Percentiles rank a stretch among this genome's conserved stretches.
phyloP scores from a whole-genome alignment of 2,797 vertebrate genomes.

The Perodicticus potto region DNA sequence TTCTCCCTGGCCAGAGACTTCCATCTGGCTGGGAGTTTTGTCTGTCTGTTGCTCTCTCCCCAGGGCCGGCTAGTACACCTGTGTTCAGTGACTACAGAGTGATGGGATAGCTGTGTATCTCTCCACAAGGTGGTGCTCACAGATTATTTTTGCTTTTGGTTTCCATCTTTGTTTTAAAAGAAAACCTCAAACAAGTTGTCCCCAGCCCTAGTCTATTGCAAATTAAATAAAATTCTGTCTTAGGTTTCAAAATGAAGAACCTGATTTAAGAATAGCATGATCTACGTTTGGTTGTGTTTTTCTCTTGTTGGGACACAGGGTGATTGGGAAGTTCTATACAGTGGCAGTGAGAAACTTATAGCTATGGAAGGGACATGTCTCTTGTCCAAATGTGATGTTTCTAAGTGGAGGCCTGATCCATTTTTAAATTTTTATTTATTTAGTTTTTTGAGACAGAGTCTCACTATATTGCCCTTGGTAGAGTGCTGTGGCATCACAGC shows the following conservation, averaged over 20 bases:
- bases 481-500: too few relatives aligned
- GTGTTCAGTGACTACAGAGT: neutral
- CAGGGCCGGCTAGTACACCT: neutral
- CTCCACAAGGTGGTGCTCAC: constrained; percentile 62
- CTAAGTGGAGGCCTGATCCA: neutral
- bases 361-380: neutral
- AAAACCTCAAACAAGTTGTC: neutral
- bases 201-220: neutral
- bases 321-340: neutral
- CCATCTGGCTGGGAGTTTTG: neutral
- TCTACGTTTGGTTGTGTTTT: neutral
- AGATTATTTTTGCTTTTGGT: constrained; percentile 53
- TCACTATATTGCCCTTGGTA: too few relatives aligned
- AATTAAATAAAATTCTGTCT: constrained; percentile 13
- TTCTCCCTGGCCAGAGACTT: neutral
- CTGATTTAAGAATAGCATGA: neutral
- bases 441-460: too few relatives aligned
- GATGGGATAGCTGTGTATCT: neutral
- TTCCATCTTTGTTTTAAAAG: neutral
- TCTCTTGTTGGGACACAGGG: neutral
- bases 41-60: neutral
- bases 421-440: neutral
- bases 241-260: neutral
- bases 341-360: neutral
- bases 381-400: neutral